phyloP scores from a whole-genome alignment of 2,113 vertebrate species.

The Sminthopsis crassicaudata region DNA sequence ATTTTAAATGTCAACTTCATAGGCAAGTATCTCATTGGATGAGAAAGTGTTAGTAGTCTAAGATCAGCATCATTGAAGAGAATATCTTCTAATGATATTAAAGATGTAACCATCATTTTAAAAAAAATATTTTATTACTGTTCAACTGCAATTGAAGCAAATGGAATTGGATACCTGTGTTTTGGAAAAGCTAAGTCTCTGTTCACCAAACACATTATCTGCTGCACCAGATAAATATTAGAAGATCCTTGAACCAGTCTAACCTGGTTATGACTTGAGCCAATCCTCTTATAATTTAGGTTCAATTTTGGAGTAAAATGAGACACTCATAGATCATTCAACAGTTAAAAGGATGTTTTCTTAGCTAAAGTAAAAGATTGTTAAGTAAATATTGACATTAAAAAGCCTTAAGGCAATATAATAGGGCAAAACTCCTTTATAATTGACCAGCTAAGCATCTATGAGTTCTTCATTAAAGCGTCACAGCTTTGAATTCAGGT shows the following conservation, averaged over 20 bases:
- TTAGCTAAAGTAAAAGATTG: not conserved
- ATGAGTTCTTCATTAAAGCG: not conserved
- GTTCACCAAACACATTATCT: too few species aligned
- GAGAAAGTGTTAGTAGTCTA: too few species aligned
- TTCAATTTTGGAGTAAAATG: not conserved
- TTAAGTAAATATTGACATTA: not conserved
- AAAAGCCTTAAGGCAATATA: not conserved
- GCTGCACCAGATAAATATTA: not conserved
- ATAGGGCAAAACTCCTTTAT: not conserved
- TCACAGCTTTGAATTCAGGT: not conserved
- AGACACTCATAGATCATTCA: not conserved
- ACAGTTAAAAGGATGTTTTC: not conserved
- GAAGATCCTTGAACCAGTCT: not conserved
- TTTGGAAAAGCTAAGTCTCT: too few species aligned
- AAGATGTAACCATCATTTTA: not conserved
- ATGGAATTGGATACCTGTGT: too few species aligned
- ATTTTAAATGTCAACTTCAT: not conserved
- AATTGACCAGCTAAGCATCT: not conserved
- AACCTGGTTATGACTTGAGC: not conserved
- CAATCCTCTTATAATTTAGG: not conserved
- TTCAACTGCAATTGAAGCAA: not conserved
- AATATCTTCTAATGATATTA: too few species aligned
- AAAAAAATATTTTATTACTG: not conserved
- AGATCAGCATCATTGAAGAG: too few species aligned
- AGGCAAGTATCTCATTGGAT: not conserved